Base-by-base conservation (phyloP, 2,113 vertebrate genomes). In the Ameiurus melas region DNA sequence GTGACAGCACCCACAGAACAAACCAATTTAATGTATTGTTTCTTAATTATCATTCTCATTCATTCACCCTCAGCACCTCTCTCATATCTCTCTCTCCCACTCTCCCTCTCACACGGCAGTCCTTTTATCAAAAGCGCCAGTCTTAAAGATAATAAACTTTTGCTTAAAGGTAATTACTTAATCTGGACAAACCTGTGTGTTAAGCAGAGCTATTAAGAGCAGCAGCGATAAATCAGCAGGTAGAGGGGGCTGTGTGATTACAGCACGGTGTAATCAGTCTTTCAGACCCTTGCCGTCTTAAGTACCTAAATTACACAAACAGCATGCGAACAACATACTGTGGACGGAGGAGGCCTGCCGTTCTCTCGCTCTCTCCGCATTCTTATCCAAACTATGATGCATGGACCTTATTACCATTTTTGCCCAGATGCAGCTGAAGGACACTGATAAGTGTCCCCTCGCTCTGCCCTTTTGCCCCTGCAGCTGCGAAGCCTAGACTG, bases 101-200 rank as follows among this genome's bases (percentile, higher is more conserved):
- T 64, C 70, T 47, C 87, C 66, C 60, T 68, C 68, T 14, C 55
- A 30, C 80, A 93, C 91, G 93, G 92, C 86, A 33, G 39, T 93
- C 93, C 95, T 96, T 93, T 97, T 95, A 95, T 98, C 97, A 97
- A 91, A 86, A 8, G 64, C 68, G 30, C 80, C 90, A 92, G 92
- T 95, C 95, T 96, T 96, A 93, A 93, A 96, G 96, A 97, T 97
- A 98, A 97, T 97, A 97, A 97, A 96, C 95, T 96, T 97, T 94
- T 95, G 96, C 96, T 97, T 98, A 97, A 94, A 97, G 96, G 97
- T 97, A 98, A 98, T 99, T 98, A 98, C 96, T 98, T 97, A 97
- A 98, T 97, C 97, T 97, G 95, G 96, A 97, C 97, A 97, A 98
- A 97, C 96, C 95, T 96, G 96, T 96, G 96, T 96, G 97, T 97